Evolutionary conservation across 2,797 vertebrate species (phyloP).

Genomic region (Hephaestus fuliginosus): DNA sequence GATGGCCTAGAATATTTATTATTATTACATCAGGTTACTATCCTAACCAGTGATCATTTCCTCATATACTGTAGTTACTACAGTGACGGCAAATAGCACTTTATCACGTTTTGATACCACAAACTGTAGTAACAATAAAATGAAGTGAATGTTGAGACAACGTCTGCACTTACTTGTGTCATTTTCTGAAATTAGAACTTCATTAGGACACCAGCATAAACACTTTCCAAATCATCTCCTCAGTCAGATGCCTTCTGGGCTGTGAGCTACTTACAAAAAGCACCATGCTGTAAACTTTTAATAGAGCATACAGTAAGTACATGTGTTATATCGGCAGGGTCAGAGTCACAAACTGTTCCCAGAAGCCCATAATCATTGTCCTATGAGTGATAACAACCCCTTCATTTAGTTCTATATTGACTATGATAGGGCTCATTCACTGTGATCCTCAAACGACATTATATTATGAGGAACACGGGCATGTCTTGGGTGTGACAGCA

Average conservation of each 20-base stretch:
- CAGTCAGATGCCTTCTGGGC: not conserved
- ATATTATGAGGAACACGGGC: slow-evolving; percentile 73
- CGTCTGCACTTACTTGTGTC: not conserved
- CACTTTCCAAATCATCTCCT: not conserved
- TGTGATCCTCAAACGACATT: slow-evolving; percentile 66
- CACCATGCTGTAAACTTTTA: slow-evolving; percentile 14
- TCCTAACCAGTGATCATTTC: not conserved
- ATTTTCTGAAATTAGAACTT: not conserved
- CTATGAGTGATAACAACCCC: slow-evolving; percentile 70
- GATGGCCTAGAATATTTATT: not conserved
- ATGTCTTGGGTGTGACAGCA: slow-evolving; percentile 73
- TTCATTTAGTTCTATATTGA: slow-evolving; percentile 73
- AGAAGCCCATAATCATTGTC: slow-evolving; percentile 56
- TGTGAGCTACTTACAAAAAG: slow-evolving; percentile 21
- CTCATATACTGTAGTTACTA: not conserved
- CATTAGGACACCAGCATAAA: not conserved
- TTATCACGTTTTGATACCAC: not conserved
- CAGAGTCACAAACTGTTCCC: slow-evolving; percentile 38
- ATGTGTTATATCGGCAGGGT: slow-evolving; percentile 40
- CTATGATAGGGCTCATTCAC: slow-evolving; percentile 72
- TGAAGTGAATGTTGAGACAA: not conserved
- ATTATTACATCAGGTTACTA: not conserved
- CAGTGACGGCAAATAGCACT: not conserved
- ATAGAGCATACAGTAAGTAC: slow-evolving; percentile 33
- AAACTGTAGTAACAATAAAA: not conserved